Conservation (phyloP, 2,888 invertebrate species). For the Imbricaverruca yamaguchii region DNA sequence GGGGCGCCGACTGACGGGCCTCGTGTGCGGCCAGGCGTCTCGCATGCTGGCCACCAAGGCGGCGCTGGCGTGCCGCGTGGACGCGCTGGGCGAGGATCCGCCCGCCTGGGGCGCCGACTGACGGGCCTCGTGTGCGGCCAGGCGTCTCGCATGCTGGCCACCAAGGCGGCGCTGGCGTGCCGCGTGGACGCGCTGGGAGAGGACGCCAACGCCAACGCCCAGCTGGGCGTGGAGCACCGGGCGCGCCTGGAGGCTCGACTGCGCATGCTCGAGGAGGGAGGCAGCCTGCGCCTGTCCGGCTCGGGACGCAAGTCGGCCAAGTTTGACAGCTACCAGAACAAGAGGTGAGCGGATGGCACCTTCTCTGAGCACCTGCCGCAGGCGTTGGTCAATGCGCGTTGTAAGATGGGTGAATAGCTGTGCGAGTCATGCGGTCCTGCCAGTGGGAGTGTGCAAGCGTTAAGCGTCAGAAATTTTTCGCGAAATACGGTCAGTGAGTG, state of each 20-base stretch:
- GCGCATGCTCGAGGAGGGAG: conserved; percentile 69
- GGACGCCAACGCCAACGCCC: conserved; percentile 54
- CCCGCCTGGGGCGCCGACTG: too few species aligned
- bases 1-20: too few species aligned
- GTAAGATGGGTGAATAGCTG: too few species aligned
- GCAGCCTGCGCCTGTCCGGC: conserved; percentile 71
- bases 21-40: conserved; percentile 49
- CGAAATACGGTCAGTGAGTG: too few species aligned
- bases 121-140: conserved; percentile 34
- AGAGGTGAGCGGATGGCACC: conserved; percentile 48
- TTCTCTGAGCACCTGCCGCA: too few species aligned
- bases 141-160: conserved; percentile 87
- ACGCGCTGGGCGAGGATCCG: conserved; percentile 96
- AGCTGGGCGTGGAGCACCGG: conserved; percentile 80
- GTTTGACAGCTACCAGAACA: conserved; percentile 86
- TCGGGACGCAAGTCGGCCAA: conserved; percentile 80
- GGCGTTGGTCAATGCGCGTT: too few species aligned
- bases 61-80: conserved; percentile 82
- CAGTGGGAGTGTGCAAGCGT: too few species aligned
- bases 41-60: conserved; percentile 96
- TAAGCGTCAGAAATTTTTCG: too few species aligned
- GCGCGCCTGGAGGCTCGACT: conserved; percentile 77
- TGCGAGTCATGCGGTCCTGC: too few species aligned
- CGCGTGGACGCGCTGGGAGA: conserved; percentile 95
- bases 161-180: conserved; percentile 86